phyloP scores from a whole-genome alignment of 2,113 vertebrate species.

The Tachuris rubrigastra region DNA sequence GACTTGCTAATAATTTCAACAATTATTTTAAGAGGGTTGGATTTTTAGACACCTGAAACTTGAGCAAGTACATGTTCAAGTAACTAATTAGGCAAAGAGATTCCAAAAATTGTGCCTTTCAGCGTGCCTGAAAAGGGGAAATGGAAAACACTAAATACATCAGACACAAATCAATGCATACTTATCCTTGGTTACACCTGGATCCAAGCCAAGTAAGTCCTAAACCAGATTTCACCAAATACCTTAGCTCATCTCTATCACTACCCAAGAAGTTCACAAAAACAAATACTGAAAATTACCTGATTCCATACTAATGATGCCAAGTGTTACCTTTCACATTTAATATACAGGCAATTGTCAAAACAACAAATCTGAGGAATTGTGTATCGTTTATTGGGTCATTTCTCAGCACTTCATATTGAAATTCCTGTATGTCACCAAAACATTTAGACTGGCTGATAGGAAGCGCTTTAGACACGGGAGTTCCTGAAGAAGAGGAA shows the following conservation, averaged over 20 bases:
- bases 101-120: background rate
- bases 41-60: background rate
- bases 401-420: background rate
- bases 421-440: constrained; percentile 4
- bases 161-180: background rate
- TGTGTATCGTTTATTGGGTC: background rate
- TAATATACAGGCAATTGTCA: background rate
- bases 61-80: background rate
- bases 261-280: background rate
- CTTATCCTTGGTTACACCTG: background rate
- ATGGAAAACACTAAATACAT: background rate
- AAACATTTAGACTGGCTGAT: constrained; percentile 19
- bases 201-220: background rate
- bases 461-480: background rate
- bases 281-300: background rate
- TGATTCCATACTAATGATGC: accelerated
- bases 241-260: background rate
- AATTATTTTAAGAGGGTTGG: background rate
- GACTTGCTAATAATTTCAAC: background rate
- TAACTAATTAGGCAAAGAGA: background rate
- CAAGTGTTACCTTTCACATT: background rate
- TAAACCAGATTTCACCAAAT: background rate
- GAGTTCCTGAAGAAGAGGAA: constrained; percentile 49
- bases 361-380: background rate
- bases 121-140: background rate